Evolutionary conservation across 92 coral and sea anemone genomes (phyloP), one percentile per base, ranked within the genome.

Genomic region (Actinernus sp.): DNA sequence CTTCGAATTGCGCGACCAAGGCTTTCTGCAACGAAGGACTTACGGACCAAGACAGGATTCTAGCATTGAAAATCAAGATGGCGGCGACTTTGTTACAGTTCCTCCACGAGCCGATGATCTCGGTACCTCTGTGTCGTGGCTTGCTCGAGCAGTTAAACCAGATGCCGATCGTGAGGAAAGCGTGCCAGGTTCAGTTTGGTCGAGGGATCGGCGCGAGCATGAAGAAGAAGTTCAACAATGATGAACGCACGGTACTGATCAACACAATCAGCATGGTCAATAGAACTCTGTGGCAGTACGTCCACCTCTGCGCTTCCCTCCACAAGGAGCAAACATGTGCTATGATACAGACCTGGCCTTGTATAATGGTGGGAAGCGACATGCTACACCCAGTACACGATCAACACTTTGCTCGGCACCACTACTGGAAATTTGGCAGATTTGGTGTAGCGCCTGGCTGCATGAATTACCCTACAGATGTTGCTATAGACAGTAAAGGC

Each of bases 31-130:
- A 69, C 56, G 62, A 69, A 31, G 55, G 54, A 19, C 31, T 69
- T 54, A 52, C 28, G 6, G 54, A 34, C 18, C 25, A 41, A 18
- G 76, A 69, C 31, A 29, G 44, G 55, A 28, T 69, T 50, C 23
- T 49, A 22, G 76, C 76, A 6, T 61, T 53, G 30, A 69, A 69
- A 31, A 27, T 69, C 55, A 59, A 61, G 26, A 69, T 69, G 17
- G 65, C 76, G 1, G 46, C 76, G 2, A 56, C 59, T 17, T 26
- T 69, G 20, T 54, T 69, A 0, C 49, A 28, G 76, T 38, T 12
- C 28, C 25, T 55, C 31, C 29, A 44, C 1, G 31, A 59, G 13
- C 46, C 44, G 23, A 56, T 4, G 4, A 45, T 50, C 1, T 30
- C 53, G 2, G 48, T 69, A 20, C 49, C 76, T 5, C 26, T 67